These are phyloP conservation scores for Bryconaethiops microstoma DNA, from an alignment of 2,797 vertebrate species.

Conservation along the genomic window DNA sequence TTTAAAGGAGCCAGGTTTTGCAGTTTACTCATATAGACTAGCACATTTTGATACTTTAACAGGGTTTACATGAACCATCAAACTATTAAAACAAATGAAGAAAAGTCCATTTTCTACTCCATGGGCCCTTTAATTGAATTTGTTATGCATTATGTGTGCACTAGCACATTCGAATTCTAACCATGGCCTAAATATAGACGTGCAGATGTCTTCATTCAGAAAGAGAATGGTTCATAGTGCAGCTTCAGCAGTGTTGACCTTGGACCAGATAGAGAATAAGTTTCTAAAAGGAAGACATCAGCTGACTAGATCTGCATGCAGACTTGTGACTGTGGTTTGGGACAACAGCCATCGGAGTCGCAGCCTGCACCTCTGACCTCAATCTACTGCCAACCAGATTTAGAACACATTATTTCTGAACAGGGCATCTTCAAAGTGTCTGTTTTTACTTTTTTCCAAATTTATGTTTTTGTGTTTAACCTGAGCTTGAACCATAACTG, in stretches of 20 bases:
- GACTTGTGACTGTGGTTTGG: not conserved
- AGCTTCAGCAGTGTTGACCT: slow-evolving; percentile 1
- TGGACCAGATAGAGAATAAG: slow-evolving; percentile 3
- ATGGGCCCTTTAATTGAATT: not conserved
- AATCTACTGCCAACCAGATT: not conserved
- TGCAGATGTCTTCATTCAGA: not conserved
- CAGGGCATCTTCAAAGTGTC: not conserved
- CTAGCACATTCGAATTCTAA: not conserved
- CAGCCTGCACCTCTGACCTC: not conserved
- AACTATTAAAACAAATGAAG: too few species aligned
- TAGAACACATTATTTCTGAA: not conserved
- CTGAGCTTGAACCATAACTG: not conserved
- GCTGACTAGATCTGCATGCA: not conserved
- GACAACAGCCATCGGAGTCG: not conserved
- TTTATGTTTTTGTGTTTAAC: not conserved
- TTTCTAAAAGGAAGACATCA: not conserved
- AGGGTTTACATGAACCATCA: too few species aligned
- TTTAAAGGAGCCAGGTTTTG: too few species aligned
- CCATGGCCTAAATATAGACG: not conserved
- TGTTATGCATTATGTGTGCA: not conserved
- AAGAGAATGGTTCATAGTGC: not conserved
- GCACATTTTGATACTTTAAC: too few species aligned
- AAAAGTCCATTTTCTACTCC: too few species aligned
- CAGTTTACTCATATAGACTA: too few species aligned
- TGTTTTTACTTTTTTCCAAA: not conserved